phyloP scores from a whole-genome alignment of 2,888 invertebrate genomes.

The Actias luna region DNA sequence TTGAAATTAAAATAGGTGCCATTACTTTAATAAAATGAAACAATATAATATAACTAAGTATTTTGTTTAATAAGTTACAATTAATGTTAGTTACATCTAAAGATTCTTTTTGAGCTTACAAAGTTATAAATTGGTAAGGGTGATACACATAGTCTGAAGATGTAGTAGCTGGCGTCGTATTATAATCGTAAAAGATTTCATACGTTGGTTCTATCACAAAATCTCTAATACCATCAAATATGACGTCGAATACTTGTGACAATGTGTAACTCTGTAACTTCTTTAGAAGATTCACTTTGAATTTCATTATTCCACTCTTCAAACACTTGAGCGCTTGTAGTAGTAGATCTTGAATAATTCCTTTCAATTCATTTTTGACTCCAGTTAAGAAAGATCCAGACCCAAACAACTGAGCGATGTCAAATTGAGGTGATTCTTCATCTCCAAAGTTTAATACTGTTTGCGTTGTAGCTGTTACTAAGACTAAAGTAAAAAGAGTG shows the following conservation, averaged over 20 bases:
- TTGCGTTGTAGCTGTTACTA: constrained; percentile 1
- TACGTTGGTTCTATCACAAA: constrained; percentile 36
- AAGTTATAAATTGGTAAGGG: background rate
- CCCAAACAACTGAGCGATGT: background rate
- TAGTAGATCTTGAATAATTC: constrained; percentile 44
- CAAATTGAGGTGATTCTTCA: background rate
- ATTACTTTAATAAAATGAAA: background rate
- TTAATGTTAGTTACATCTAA: background rate
- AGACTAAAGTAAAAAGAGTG: background rate
- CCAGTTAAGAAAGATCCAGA: constrained; percentile 34
- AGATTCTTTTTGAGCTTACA: background rate
- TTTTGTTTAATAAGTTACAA: background rate
- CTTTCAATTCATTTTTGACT: constrained; percentile 48
- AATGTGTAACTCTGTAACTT: constrained; percentile 48
- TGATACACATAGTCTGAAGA: background rate
- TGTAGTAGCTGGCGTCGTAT: constrained; percentile 11
- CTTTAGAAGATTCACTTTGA: constrained; percentile 49
- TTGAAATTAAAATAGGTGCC: background rate
- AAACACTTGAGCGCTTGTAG: constrained; percentile 38
- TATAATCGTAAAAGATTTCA: constrained; percentile 23
- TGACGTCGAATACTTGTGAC: constrained; percentile 44
- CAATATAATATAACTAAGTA: background rate
- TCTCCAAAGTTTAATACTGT: background rate
- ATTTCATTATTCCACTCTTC: constrained; percentile 34
- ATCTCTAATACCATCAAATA: constrained; percentile 46